Evolutionary conservation across 2,113 vertebrate species (phyloP).

Genomic region (Morone saxatilis): DNA sequence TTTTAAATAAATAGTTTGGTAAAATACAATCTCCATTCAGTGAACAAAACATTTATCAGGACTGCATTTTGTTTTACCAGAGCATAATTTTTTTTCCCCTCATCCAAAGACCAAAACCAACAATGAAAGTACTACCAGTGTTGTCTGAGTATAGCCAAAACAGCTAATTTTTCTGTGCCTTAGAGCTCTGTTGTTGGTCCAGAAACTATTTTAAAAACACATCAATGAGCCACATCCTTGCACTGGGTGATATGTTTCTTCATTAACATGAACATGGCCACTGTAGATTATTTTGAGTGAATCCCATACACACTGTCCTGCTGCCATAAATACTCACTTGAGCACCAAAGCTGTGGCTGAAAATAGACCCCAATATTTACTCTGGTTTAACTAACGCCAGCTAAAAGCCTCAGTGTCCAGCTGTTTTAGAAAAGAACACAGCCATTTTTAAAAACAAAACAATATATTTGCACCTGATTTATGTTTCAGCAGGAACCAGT

Average conservation of each 20-base stretch:
- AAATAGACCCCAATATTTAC: conserved; percentile 3
- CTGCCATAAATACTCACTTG: conserved; percentile 18
- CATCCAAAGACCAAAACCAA: neutral
- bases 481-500: neutral
- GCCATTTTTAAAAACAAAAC: neutral
- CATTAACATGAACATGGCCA: conserved; percentile 4
- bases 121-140: neutral
- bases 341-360: conserved; percentile 1
- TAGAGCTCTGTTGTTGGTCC: neutral
- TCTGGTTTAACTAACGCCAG: neutral
- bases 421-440: neutral
- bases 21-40: neutral
- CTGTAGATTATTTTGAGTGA: conserved; percentile 14
- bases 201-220: neutral
- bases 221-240: neutral
- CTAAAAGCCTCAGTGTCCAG: neutral
- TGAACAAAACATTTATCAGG: neutral
- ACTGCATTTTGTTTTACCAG: neutral
- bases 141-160: neutral
- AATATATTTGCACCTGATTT: conserved; percentile 2
- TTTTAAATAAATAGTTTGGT: no score
- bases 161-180: neutral
- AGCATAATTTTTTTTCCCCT: neutral
- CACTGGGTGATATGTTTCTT: neutral
- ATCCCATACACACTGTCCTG: neutral